These are phyloP conservation scores for Halichondria panicea DNA, from an alignment of 37 sponge, comb jelly and placozoan species.

Conservation along the genomic window DNA sequence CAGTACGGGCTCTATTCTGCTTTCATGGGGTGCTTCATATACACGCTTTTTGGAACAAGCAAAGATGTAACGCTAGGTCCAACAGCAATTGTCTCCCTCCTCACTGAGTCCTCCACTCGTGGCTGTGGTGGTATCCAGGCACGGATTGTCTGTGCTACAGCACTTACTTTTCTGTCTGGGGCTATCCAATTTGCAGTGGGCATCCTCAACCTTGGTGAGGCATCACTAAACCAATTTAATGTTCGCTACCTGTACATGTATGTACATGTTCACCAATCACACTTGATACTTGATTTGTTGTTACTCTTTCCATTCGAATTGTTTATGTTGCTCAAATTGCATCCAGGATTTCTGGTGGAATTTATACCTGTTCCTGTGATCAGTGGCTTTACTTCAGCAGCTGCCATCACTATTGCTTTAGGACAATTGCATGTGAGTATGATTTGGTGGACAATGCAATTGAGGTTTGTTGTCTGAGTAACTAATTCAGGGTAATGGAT, in stretches of 20 bases:
- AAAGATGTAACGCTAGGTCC: conserved; percentile 97
- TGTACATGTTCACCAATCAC: too few species aligned
- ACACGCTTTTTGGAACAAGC: conserved; percentile 85
- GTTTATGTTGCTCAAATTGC: neutral
- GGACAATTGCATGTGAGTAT: conserved; percentile 85
- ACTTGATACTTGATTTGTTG: neutral
- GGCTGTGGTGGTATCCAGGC: conserved; percentile 18
- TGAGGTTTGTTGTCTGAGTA: too few species aligned
- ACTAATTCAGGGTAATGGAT: too few species aligned
- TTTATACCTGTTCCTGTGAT: conserved; percentile 94
- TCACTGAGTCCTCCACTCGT: conserved; percentile 64
- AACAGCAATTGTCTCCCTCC: conserved; percentile 92
- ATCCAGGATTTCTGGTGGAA: conserved; percentile 83
- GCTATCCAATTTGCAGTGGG: conserved; percentile 81
- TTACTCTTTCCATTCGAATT: neutral
- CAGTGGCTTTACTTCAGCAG: conserved; percentile 98
- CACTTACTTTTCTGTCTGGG: conserved; percentile 82
- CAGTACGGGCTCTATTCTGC: conserved; percentile 96
- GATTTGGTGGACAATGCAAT: too few species aligned
- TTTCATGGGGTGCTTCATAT: conserved; percentile 92
- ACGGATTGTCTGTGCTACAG: conserved; percentile 57
- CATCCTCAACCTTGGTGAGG: conserved; percentile 81
- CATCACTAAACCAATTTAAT: neutral
- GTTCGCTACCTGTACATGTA: too few species aligned
- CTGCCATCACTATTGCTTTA: conserved; percentile 89